These are phyloP conservation scores for Sebastes trivittatus DNA, from an alignment of 2,797 vertebrate species.

Conservation along the genomic window DNA sequence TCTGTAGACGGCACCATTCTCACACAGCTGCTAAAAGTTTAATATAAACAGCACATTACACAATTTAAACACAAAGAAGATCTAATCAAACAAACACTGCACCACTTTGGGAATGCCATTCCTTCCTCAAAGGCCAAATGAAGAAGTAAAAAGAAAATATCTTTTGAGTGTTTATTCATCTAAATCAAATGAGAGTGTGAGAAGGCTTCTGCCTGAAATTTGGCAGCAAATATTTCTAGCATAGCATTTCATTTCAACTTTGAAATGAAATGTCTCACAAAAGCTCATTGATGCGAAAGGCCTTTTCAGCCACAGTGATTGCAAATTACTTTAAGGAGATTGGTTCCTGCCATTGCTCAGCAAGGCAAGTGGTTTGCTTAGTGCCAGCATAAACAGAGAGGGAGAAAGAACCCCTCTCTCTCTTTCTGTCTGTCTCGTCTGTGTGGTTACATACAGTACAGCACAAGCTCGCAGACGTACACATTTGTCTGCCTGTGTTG, in stretches of 20 bases:
- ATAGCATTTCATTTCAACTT: conserved; percentile 50
- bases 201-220: conserved; percentile 21
- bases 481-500: conserved; percentile 12
- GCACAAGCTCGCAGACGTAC: background rate
- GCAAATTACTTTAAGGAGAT: conserved; percentile 74
- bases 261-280: conserved; percentile 62
- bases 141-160: conserved; percentile 4
- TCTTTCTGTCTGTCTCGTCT: background rate
- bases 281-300: conserved; percentile 62
- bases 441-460: background rate
- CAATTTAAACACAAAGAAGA: conserved; percentile 1
- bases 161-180: conserved; percentile 30
- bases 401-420: background rate
- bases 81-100: conserved; percentile 10
- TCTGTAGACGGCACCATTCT: conserved; percentile 23
- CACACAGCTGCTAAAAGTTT: conserved; percentile 1
- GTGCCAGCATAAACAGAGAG: conserved; percentile 59
- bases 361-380: conserved; percentile 44
- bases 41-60: conserved; percentile 12
- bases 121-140: conserved; percentile 1
- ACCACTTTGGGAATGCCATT: background rate
- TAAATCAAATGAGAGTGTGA: conserved; percentile 29
- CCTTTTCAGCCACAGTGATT: conserved; percentile 68
- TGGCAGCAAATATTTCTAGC: conserved; percentile 44
- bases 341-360: conserved; percentile 62